These are phyloP conservation scores for Phymanthus crucifer DNA, from an alignment of 92 coral and sea anemone genomes.

Conservation along the genomic window DNA sequence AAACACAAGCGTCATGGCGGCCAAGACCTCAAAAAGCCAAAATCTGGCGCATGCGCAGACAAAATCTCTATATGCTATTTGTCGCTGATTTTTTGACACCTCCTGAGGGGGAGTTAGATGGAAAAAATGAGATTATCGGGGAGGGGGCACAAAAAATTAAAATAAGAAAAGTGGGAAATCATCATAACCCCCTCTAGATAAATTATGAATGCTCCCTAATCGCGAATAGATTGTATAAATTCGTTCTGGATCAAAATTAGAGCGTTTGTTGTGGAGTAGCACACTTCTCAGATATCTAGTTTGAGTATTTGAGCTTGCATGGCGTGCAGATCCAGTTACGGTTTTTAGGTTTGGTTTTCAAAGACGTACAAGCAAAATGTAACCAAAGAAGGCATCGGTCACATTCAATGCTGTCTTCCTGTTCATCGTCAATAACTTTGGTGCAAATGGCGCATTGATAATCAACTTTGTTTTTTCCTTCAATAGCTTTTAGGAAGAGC, in stretches of 20 bases:
- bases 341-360: constrained; percentile 44
- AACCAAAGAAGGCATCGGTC: constrained; percentile 56
- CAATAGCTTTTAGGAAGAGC: constrained; percentile 28
- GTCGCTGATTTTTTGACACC: too few relatives aligned
- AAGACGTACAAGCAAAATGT: constrained; percentile 44
- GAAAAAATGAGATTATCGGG: too few relatives aligned
- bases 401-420: constrained; percentile 61
- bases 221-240: background rate
- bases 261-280: background rate
- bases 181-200: too few relatives aligned
- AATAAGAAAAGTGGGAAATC: too few relatives aligned
- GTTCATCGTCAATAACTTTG: constrained; percentile 38
- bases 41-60: too few relatives aligned
- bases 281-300: background rate
- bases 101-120: too few relatives aligned
- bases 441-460: constrained; percentile 41
- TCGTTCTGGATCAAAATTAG: background rate
- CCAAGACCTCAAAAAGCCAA: too few relatives aligned
- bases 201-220: too few relatives aligned
- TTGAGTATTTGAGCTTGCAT: constrained; percentile 40
- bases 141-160: too few relatives aligned
- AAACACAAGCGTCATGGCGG: too few relatives aligned
- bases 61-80: too few relatives aligned
- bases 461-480: constrained; percentile 36
- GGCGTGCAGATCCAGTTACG: constrained; percentile 52